A percentile compares a stretch with the other conserved stretches of the same genome.
phyloP scores from a whole-genome alignment of 2,888 invertebrate species.

The Cremastinae sp. region DNA sequence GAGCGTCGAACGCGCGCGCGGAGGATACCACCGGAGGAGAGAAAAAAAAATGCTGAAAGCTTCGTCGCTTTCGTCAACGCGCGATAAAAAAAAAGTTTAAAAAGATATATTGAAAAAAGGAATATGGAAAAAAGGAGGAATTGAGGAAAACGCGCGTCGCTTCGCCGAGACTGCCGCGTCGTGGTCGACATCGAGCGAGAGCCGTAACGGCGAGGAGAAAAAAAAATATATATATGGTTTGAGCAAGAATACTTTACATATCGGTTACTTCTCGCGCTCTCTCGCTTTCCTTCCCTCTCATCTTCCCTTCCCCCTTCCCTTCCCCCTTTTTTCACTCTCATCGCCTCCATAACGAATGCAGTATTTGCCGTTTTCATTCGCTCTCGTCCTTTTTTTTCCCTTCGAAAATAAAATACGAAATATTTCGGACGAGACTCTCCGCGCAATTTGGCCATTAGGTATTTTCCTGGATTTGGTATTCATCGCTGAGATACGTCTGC shows the following conservation, averaged over 20 bases:
- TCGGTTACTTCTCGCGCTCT: neutral
- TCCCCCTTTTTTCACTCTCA: constrained; percentile 54
- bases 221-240: too few species aligned
- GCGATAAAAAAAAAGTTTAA: constrained; percentile 31
- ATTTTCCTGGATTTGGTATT: constrained; percentile 52
- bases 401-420: constrained; percentile 25
- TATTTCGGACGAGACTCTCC: constrained; percentile 16
- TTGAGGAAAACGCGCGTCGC: constrained; percentile 16
- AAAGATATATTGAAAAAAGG: constrained; percentile 28
- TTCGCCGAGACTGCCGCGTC: constrained; percentile 30
- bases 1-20: constrained; percentile 34
- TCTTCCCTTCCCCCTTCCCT: constrained; percentile 18
- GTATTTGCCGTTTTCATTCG: neutral
- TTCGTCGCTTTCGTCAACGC: constrained; percentile 64
- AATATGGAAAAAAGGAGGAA: constrained; percentile 26
- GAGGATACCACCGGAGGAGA: constrained; percentile 37
- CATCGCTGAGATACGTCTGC: constrained; percentile 27
- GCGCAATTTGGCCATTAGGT: constrained; percentile 51
- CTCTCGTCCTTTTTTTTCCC: constrained; percentile 16
- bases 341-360: constrained; percentile 30
- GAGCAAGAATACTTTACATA: constrained; percentile 32
- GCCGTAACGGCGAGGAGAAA: constrained; percentile 12
- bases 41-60: constrained; percentile 37
- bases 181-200: constrained; percentile 13
- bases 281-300: neutral